Evolutionary conservation across 2,113 vertebrate genomes (phyloP).

Genomic region (Prionailurus viverrinus): DNA sequence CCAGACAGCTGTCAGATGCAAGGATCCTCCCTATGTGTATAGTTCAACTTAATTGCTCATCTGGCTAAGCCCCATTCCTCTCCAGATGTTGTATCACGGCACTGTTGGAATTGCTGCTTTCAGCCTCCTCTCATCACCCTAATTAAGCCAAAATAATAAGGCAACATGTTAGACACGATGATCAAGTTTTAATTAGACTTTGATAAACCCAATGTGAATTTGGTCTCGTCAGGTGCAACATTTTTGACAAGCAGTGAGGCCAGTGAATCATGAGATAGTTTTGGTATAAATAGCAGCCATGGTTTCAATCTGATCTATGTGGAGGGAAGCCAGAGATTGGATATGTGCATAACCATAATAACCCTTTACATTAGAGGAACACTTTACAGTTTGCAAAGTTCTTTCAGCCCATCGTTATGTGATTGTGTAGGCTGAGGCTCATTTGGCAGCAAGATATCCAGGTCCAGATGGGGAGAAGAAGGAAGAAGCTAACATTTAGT

Average conservation of each 20-base stretch:
- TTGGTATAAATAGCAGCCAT: constrained; percentile 71
- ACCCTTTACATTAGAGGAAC: neutral
- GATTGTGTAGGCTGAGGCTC: constrained; percentile 30
- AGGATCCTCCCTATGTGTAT: constrained; percentile 32
- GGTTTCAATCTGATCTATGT: constrained; percentile 20
- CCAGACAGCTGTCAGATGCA: constrained; percentile 80
- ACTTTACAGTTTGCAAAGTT: constrained; percentile 30
- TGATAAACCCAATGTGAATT: constrained; percentile 79
- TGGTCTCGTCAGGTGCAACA: constrained; percentile 74
- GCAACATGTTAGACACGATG: constrained; percentile 76
- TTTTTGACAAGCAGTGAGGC: constrained; percentile 65
- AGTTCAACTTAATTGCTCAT: constrained; percentile 66
- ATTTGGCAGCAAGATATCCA: constrained; percentile 25
- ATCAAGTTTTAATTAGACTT: constrained; percentile 83
- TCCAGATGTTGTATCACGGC: constrained; percentile 71
- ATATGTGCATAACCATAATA: neutral
- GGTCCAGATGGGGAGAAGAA: constrained; percentile 62
- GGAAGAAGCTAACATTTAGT: constrained; percentile 28
- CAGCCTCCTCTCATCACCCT: constrained; percentile 73
- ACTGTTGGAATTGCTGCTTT: constrained; percentile 61
- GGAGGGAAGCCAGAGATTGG: neutral
- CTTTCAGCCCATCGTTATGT: neutral
- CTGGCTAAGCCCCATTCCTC: constrained; percentile 66
- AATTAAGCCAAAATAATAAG: constrained; percentile 82
- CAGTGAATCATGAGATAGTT: constrained; percentile 68